A percentile compares a stretch with the other conserved stretches of the same genome.
Evolutionary conservation across 2,888 invertebrate species (phyloP).

Genomic region (Sesia bembeciformis): DNA sequence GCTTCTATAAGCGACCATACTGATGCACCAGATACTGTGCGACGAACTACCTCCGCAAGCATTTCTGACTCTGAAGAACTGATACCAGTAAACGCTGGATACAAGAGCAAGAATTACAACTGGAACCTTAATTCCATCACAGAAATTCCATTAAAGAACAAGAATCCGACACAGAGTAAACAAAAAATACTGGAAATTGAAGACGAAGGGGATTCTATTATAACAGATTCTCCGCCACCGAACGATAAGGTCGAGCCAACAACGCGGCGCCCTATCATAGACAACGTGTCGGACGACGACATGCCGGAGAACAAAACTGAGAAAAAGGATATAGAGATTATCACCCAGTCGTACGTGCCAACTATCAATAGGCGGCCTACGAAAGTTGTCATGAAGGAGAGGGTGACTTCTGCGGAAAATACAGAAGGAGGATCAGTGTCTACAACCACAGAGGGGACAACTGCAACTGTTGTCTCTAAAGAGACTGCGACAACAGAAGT

Average conservation of each 20-base stretch:
- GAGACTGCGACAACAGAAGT: neutral
- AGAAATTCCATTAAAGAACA: constrained; percentile 49
- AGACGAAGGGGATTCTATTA: constrained; percentile 43
- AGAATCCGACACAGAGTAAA: constrained; percentile 30
- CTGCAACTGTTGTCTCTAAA: constrained; percentile 15
- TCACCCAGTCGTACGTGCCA: constrained; percentile 55
- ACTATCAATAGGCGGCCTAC: constrained; percentile 50
- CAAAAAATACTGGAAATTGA: constrained; percentile 54
- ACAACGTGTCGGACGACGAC: constrained; percentile 47
- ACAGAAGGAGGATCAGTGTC: constrained; percentile 9
- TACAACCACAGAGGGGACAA: constrained; percentile 13
- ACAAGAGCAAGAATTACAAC: constrained; percentile 63
- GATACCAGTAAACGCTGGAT: constrained; percentile 57
- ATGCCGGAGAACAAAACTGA: constrained; percentile 30
- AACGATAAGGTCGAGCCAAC: constrained; percentile 57
- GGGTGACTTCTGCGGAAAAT: constrained; percentile 9
- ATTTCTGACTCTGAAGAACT: constrained; percentile 60
- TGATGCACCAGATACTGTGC: constrained; percentile 20
- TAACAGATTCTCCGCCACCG: constrained; percentile 54
- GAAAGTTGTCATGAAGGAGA: constrained; percentile 49
- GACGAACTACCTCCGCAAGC: constrained; percentile 24
- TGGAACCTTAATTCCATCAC: constrained; percentile 62
- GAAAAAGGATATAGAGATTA: constrained; percentile 58
- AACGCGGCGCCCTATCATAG: constrained; percentile 54
- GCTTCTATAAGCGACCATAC: constrained; percentile 59